Percentiles rank a stretch among this genome's conserved stretches.
These are phyloP conservation scores for Larimichthys crocea DNA, from an alignment of 2,113 vertebrate species.

Conservation along the genomic window DNA sequence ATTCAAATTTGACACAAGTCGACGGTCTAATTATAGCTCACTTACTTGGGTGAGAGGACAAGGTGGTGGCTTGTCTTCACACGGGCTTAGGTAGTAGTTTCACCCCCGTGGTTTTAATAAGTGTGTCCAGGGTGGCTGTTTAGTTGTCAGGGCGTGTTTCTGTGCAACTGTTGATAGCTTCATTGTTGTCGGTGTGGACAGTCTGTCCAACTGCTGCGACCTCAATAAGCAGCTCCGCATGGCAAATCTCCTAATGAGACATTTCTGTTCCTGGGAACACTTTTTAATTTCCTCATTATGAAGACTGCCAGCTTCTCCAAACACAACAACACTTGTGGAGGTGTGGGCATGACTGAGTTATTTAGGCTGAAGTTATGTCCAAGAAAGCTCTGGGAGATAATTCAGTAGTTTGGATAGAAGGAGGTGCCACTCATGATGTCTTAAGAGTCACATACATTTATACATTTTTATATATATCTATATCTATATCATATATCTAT, in stretches of 20 bases:
- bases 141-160: conserved; percentile 33
- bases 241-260: conserved; percentile 59
- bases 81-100: conserved; percentile 19
- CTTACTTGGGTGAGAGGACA: conserved; percentile 46
- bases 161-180: conserved; percentile 72
- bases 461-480: too few species aligned
- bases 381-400: background rate
- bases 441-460: background rate
- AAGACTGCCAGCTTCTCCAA: background rate
- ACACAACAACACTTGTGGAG: background rate
- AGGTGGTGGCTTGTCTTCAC: conserved; percentile 63
- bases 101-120: background rate
- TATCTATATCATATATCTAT: too few species aligned
- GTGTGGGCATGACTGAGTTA: background rate
- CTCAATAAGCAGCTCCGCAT: conserved; percentile 43
- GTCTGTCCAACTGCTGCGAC: conserved; percentile 50
- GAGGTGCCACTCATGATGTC: background rate
- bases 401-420: background rate
- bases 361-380: background rate
- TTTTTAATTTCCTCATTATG: conserved; percentile 33
- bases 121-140: background rate
- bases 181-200: conserved; percentile 6
- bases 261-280: conserved; percentile 37
- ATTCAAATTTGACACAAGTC: conserved; percentile 35
- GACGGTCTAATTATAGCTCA: conserved; percentile 45